These are phyloP conservation scores for Scomber japonicus DNA, from an alignment of 2,113 vertebrate species.

Conservation along the genomic window DNA sequence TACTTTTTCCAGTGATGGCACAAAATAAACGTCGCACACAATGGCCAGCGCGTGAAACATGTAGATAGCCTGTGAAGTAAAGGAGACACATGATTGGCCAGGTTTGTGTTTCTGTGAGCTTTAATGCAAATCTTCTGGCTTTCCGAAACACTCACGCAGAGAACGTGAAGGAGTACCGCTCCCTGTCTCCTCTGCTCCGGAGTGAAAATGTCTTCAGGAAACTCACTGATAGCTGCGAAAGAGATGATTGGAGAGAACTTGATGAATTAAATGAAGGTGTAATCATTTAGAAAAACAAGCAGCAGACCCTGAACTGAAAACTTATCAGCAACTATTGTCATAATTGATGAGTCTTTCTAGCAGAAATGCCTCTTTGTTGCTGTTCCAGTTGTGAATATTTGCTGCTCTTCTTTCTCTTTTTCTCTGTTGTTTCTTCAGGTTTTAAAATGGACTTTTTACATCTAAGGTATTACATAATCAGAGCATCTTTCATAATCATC, in stretches of 20 bases:
- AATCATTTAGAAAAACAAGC: conserved; percentile 2
- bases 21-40: conserved; percentile 87
- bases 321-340: not conserved
- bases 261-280: not conserved
- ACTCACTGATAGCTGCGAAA: conserved; percentile 82
- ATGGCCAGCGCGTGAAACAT: conserved; percentile 88
- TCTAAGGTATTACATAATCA: too few relatives aligned
- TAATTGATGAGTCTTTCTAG: not conserved
- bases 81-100: conserved; percentile 9
- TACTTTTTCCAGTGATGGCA: conserved; percentile 87
- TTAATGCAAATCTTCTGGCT: not conserved
- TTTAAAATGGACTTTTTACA: too few relatives aligned
- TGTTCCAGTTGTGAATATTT: too few relatives aligned
- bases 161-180: conserved; percentile 83
- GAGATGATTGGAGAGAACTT: conserved; percentile 22
- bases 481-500: too few relatives aligned
- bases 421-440: too few relatives aligned
- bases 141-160: conserved; percentile 81
- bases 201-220: conserved; percentile 86
- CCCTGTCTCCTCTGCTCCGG: conserved; percentile 82
- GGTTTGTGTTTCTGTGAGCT: not conserved
- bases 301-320: not conserved
- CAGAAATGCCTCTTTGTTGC: not conserved
- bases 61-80: conserved; percentile 82
- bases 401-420: too few relatives aligned